Base-by-base conservation (phyloP, 2,113 vertebrate genomes). In the Nanorana parkeri region DNA sequence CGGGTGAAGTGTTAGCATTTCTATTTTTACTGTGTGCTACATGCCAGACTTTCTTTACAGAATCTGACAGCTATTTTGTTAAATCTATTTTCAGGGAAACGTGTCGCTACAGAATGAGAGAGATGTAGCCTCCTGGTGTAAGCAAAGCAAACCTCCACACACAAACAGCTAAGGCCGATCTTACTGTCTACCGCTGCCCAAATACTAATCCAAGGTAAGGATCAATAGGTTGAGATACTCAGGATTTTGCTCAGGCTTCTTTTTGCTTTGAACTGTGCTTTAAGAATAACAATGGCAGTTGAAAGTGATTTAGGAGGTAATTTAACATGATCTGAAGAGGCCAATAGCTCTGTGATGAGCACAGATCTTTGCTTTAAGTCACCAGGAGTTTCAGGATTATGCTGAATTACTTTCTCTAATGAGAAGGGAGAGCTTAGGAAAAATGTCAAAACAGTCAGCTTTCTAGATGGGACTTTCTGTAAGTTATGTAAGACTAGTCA, bases 141-240 rank as follows among this genome's bases (percentile, higher is more conserved):
- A 72, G 78, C 68, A 80, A 69, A 80, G 20, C 55, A 80, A 72
- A 63, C 58, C 68, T 81, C 78, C 68, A 64, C 78, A 74, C 68
- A 68, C 68, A 78, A 65, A 41, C 26, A 66, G 11, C 75, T 54
- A 78, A 66, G 66, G 32, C 68, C 64, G 78, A 66, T 74, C 69
- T 81, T 56, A 81, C 56, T 52, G 58, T 32, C 79, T 74, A 81
- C 74, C 74, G 79, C 74, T 81, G 47, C 7, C 68, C 79, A 81
- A 81, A 74, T 81, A 81, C 79, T 81, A 81, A 81, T 74, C 69
- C 79, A 55, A 52, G 63, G 47, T 41, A 72, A 56, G 69, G 69
- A 81, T 81, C 79, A 81, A 73, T 81, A 66, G 69, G 79, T 71
- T 81, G 28, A 29, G 78, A 81, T 74, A 32, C 79, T 73, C 68